Evolutionary conservation across 2,113 vertebrate genomes (phyloP).

Genomic region (Aleadryas rufinucha): DNA sequence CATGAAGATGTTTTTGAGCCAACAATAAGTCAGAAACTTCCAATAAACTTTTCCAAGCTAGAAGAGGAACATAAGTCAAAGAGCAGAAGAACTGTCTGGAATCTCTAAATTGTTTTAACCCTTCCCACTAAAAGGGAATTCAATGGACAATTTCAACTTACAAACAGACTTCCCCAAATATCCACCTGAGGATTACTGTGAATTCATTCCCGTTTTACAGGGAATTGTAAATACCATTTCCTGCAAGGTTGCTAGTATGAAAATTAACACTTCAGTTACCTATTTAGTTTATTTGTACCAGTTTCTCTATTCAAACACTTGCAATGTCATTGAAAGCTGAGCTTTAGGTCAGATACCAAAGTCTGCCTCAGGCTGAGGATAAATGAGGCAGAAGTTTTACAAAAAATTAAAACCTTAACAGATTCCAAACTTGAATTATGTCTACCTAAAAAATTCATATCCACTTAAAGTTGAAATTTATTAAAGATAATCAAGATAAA

Average conservation of each 20-base stretch:
- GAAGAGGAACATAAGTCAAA: not conserved
- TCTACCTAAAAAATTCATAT: not conserved
- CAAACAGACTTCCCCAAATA: not conserved
- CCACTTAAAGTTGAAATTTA: not conserved
- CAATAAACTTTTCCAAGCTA: not conserved
- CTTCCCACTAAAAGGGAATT: not conserved
- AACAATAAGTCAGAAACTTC: not conserved
- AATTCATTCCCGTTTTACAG: not conserved
- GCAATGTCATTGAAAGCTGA: not conserved
- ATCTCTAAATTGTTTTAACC: not conserved
- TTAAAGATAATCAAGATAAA: not conserved
- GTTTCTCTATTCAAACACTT: not conserved
- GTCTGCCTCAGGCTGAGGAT: not conserved
- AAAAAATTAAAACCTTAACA: not conserved
- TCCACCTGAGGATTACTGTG: not conserved
- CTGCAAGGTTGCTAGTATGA: not conserved
- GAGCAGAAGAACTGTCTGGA: not conserved
- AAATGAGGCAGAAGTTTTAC: not conserved
- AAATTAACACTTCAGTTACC: not conserved
- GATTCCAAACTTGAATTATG: not conserved
- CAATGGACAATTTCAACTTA: not conserved
- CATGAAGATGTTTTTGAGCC: not conserved
- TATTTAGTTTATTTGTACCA: not conserved
- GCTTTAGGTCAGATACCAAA: not conserved
- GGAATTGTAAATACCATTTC: not conserved